Evolutionary conservation across 1,140 invertebrate genomes (phyloP), one percentile per base, ranked within the genome.

Genomic region (Aphelinus certus): DNA sequence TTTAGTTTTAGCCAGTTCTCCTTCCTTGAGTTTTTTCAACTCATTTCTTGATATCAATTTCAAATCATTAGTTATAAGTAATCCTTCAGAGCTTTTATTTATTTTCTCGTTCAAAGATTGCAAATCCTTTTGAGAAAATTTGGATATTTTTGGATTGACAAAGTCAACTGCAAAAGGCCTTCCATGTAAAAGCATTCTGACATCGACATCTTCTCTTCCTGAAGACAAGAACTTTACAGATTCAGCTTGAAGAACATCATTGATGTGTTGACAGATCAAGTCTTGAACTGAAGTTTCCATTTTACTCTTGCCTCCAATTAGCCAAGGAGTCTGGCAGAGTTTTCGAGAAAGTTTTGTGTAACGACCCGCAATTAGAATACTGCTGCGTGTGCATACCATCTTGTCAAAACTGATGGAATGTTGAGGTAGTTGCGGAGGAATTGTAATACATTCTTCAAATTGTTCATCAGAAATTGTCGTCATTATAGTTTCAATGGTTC

Each of bases 191-290:
- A 98, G 84, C 84, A 94, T 95, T 62, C 95, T 86, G 0, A 98
- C 96, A 88, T 98, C 96, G 0, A 96, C 95, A 89, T 99, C 97
- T 88, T 99, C 97, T 69, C 97, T 89, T 0, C 97, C 97, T 73
- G 96, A 97, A 3, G 97, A 92, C 78, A 95, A 93, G 91, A 98
- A 92, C 85, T 94, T 91, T 80, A 84, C 80, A 83, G 89, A 85
- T 80, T 91, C 88, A 65, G 89, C 86, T 82, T 86, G 85, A 26
- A 92, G 88, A 63, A 90, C 80, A 81, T 90, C 81, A 81, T 87
- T 83, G 60, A 95, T 84, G 42, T 85, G 85, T 64, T 90, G 88
- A 80, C 93, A 93, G 62, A 99, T 93, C 26, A 97, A 90, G 87
- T 99, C 97, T 88, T 98, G 94, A 1, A 99, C 94, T 1, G 97